Percentiles rank a stretch among this genome's conserved stretches.
phyloP scores from a whole-genome alignment of 2,113 vertebrate species.

The Andinoacara biseriatus region DNA sequence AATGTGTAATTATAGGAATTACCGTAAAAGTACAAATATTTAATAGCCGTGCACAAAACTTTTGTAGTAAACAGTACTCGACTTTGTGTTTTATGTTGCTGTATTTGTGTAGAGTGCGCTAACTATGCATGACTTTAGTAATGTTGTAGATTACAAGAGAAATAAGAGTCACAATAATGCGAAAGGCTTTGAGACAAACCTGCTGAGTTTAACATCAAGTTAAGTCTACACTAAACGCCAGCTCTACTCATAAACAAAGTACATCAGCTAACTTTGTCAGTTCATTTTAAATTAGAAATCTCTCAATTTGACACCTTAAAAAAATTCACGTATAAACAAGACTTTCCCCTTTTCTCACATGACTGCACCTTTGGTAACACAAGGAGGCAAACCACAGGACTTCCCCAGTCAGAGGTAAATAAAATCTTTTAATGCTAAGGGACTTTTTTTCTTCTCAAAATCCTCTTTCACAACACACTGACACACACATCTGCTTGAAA shows the following conservation, averaged over 20 bases:
- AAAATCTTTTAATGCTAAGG: slow-evolving; percentile 22
- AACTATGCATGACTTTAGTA: background rate
- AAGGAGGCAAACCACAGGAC: slow-evolving; percentile 4
- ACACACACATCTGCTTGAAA: background rate
- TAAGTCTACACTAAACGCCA: too few relatives aligned
- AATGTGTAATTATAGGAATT: slow-evolving; percentile 2
- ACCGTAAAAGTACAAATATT: background rate
- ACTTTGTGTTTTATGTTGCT: background rate
- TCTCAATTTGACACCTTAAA: background rate
- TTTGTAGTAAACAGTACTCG: background rate
- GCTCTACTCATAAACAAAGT: background rate
- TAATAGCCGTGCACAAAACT: background rate
- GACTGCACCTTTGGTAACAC: background rate
- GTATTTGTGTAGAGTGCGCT: background rate
- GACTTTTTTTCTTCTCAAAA: background rate
- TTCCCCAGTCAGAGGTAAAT: slow-evolving; percentile 20
- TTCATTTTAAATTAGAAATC: background rate
- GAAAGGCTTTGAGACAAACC: too few relatives aligned
- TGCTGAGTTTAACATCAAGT: too few relatives aligned
- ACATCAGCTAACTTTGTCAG: background rate
- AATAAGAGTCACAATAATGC: background rate
- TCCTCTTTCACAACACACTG: slow-evolving; percentile 6
- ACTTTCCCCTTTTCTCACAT: slow-evolving; percentile 6
- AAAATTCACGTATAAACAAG: background rate
- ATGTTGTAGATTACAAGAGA: background rate